Evolutionary conservation across 2,888 invertebrate species (phyloP).

Genomic region (Ophraella communa): DNA sequence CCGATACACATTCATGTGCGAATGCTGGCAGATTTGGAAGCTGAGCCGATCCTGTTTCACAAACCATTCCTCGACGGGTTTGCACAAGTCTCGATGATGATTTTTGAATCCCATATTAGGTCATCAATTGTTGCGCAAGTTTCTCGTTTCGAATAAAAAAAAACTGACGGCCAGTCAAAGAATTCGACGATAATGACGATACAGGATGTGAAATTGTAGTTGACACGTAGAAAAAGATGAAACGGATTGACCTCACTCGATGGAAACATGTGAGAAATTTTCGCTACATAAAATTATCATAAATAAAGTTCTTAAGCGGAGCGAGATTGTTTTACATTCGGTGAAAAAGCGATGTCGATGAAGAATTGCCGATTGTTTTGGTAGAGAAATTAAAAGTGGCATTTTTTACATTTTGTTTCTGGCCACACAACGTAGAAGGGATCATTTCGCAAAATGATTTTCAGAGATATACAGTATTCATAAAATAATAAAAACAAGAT

Average conservation of each 20-base stretch:
- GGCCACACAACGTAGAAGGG: neutral
- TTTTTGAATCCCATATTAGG: constrained; percentile 30
- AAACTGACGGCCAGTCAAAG: constrained; percentile 1
- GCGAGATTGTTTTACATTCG: neutral
- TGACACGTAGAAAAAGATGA: neutral
- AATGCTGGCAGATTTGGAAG: too few relatives aligned
- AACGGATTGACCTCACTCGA: constrained; percentile 18
- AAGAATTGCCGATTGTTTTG: neutral
- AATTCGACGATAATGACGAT: constrained; percentile 18
- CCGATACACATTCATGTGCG: too few relatives aligned
- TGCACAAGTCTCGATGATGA: constrained; percentile 29
- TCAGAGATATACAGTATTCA: too few relatives aligned
- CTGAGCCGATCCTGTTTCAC: too few relatives aligned
- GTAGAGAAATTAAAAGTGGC: constrained; percentile 1
- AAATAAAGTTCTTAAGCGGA: constrained; percentile 12
- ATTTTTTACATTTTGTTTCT: neutral
- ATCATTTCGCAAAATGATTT: too few relatives aligned
- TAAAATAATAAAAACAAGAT: too few relatives aligned
- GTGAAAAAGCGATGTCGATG: neutral
- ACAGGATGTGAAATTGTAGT: constrained; percentile 15
- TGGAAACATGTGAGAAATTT: constrained; percentile 15
- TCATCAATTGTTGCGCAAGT: constrained; percentile 7
- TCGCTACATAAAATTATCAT: constrained; percentile 19
- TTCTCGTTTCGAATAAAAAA: constrained; percentile 3
- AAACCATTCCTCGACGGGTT: constrained; percentile 22